Evolutionary conservation across 2,113 vertebrate species (phyloP).

Genomic region (Castor canadensis): DNA sequence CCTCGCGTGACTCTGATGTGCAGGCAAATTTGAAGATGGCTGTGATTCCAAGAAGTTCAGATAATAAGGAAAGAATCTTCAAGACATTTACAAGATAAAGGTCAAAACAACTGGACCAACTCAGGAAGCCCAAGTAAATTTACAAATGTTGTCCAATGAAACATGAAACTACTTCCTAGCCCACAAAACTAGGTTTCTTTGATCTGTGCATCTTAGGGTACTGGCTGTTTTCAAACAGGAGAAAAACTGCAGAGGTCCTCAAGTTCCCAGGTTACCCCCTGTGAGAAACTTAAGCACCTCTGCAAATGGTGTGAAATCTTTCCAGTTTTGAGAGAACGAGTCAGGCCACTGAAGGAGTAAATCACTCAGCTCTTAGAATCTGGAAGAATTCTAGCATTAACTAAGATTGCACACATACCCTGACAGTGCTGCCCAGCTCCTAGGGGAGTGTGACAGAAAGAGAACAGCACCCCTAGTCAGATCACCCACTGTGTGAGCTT

Average conservation of each 20-base stretch:
- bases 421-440: too few species aligned
- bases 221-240: background rate
- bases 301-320: background rate
- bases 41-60: background rate
- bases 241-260: background rate
- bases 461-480: accelerated
- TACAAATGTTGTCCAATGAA: background rate
- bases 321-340: background rate
- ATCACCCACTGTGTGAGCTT: background rate
- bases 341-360: background rate
- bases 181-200: background rate
- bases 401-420: background rate
- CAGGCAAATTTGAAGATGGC: background rate
- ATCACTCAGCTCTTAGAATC: background rate
- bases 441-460: accelerated
- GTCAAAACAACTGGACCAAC: background rate
- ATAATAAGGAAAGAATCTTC: background rate
- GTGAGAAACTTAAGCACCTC: background rate
- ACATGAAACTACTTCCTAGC: background rate
- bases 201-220: background rate
- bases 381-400: background rate
- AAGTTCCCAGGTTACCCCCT: background rate
- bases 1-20: background rate
- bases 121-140: background rate
- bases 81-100: conserved; percentile 21